These are phyloP conservation scores for Cynocephalus volans DNA, from an alignment of 2,113 vertebrate genomes.

Conservation along the genomic window DNA sequence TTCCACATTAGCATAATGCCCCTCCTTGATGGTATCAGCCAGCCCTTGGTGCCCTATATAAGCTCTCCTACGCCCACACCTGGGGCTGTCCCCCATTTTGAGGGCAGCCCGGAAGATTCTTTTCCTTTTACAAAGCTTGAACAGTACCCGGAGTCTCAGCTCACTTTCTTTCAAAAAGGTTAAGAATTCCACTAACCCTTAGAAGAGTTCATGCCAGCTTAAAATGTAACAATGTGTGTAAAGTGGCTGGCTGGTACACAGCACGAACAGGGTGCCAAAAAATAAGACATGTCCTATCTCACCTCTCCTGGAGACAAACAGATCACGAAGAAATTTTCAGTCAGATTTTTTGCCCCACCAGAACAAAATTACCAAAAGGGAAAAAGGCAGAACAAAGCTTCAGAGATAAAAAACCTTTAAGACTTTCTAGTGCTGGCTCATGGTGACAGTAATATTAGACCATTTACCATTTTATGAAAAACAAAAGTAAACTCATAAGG, in stretches of 20 bases:
- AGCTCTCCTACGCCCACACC: too few relatives aligned
- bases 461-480: background rate
- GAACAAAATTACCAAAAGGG: background rate
- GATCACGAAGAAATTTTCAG: background rate
- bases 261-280: too few relatives aligned
- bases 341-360: background rate
- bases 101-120: too few relatives aligned
- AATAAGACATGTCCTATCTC: background rate
- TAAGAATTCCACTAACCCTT: background rate
- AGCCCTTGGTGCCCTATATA: too few relatives aligned
- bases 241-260: too few relatives aligned
- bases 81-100: too few relatives aligned
- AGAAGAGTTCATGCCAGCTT: background rate
- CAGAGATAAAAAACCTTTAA: background rate
- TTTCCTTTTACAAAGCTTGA: too few relatives aligned
- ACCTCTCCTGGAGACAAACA: background rate
- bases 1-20: too few relatives aligned
- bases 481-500: background rate
- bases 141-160: too few relatives aligned
- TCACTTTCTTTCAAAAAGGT: background rate
- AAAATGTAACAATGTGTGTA: background rate
- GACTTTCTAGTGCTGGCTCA: background rate
- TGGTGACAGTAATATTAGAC: background rate
- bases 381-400: background rate
- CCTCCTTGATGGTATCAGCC: too few relatives aligned